Evolutionary conservation across 2,888 invertebrate species (phyloP).

Genomic region (Amaurobius ferox): DNA sequence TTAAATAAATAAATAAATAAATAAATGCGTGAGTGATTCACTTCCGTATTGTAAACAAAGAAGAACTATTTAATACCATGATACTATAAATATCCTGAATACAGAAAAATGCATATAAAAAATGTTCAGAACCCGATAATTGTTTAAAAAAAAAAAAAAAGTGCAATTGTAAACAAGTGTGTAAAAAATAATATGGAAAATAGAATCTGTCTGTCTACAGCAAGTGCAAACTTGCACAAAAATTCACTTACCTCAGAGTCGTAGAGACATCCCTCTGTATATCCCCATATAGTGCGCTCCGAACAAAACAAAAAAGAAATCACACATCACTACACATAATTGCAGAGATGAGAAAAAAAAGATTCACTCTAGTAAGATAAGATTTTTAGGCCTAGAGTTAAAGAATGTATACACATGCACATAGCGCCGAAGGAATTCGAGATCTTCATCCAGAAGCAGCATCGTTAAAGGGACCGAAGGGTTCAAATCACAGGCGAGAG

Average conservation of each 20-base stretch:
- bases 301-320: background rate
- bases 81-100: no score
- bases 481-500: constrained; percentile 10
- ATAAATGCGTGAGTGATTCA: no score
- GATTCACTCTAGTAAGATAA: background rate
- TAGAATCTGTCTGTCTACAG: no score
- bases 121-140: no score
- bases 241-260: background rate
- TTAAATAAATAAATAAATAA: no score
- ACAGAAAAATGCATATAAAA: no score
- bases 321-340: background rate
- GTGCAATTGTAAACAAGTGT: no score
- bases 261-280: background rate
- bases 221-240: no score
- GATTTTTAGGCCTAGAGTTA: constrained; percentile 21
- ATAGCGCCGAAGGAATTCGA: background rate
- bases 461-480: constrained; percentile 15
- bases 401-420: constrained; percentile 14
- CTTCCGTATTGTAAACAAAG: no score
- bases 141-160: no score
- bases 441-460: constrained; percentile 1
- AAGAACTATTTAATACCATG: no score
- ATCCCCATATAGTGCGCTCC: background rate
- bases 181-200: no score
- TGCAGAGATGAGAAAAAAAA: background rate